phyloP scores from a whole-genome alignment of 1,140 invertebrate genomes.

The Cotesia vestalis region DNA sequence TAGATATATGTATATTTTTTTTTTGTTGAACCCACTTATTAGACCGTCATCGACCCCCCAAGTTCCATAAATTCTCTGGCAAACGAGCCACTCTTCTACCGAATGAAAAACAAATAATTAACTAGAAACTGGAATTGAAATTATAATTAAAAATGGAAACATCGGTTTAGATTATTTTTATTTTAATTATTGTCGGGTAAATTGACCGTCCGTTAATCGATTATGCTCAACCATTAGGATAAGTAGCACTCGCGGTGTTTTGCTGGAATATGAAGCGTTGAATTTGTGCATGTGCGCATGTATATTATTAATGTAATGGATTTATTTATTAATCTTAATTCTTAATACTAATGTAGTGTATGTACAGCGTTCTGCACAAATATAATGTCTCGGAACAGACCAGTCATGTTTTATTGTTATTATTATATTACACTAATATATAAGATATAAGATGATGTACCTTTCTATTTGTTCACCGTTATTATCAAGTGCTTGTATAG shows the following conservation, averaged over 20 bases:
- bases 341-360: not conserved
- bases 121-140: not conserved
- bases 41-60: conserved; percentile 33
- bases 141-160: not conserved
- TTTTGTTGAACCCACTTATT: conserved; percentile 27
- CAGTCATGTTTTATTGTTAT: not conserved
- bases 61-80: conserved; percentile 19
- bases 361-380: not conserved
- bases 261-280: not conserved
- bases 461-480: conserved; percentile 14
- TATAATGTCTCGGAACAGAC: not conserved
- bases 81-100: not conserved
- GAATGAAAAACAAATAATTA: conserved; percentile 1
- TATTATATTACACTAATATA: no score
- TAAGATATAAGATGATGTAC: not conserved
- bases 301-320: not conserved
- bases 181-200: not conserved
- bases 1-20: conserved; percentile 9
- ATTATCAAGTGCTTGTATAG: conserved; percentile 10
- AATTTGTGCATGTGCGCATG: not conserved
- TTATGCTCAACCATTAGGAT: conserved; percentile 1
- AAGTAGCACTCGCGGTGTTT: conserved; percentile 9
- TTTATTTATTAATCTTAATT: no score
- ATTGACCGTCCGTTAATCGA: conserved; percentile 11
- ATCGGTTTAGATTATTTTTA: no score